Base-by-base conservation (phyloP, 2,888 invertebrate species). In the Mythimna impura region DNA sequence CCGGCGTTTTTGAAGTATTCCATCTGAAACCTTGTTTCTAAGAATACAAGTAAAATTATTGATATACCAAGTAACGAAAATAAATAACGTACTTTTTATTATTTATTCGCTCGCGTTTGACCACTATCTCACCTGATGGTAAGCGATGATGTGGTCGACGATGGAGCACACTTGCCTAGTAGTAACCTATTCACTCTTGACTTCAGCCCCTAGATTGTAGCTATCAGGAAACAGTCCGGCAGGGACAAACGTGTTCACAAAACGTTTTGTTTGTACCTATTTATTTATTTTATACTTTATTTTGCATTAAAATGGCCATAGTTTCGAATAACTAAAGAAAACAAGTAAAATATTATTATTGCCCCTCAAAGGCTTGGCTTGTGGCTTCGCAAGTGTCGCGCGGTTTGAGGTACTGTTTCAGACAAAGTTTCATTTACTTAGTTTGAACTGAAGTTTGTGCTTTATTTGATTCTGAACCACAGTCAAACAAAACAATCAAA, bases 391-490 rank as follows among this genome's bases (percentile, higher is more conserved):
- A 58, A 71, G 66, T 76, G 72, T 63, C 40, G 34, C 55, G 71
- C 50, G 62, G 78, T 69, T 58, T 34, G 61, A 70, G 55, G 57
- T 55, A 63, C 71, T 82, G 67, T 79, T 69, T 30, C 68, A 64
- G 52, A 12, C 55, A 22, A 66, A 78, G 55, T 81, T 81, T 74
- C 40, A 78, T 81, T 81, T 63, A 81, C 71, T 78, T 78, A 66
- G 62, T 61, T 68, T 17, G 47, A 60, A 69, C 52, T 71, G 7
- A 62, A 71, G 55, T 66, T 81, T 52, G 73, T 10, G 40, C 52
- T 68, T 25, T 61, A 78, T 71, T 80, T 80, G 50, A 67, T 66
- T 66, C 2, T 14, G 25, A 60, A 78, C 50, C 54, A 34, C 61
- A n/a, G 47, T 54, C 22, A 67, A 67, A 66, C 34, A 20, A 20